phyloP scores from a whole-genome alignment of 2,888 invertebrate genomes.

The Priocnemis perturbator region DNA sequence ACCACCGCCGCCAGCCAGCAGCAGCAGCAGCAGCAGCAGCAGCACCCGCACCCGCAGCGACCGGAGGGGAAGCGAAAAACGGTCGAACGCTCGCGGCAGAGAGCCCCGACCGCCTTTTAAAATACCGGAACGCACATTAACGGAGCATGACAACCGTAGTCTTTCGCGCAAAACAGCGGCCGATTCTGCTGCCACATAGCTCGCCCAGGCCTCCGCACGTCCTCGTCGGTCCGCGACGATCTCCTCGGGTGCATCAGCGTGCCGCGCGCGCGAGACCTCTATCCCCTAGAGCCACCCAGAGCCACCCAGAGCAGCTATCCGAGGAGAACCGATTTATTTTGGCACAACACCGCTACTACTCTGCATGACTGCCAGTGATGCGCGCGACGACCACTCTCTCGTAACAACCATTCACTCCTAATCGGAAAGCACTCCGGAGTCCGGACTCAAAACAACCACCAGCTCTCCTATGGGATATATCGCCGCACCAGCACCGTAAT shows the following conservation, averaged over 20 bases:
- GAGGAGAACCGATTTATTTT: conserved; percentile 50
- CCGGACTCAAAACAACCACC: no score
- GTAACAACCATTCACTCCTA: conserved; percentile 50
- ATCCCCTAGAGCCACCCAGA: no score
- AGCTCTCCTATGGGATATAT: no score
- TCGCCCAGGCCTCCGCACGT: conserved; percentile 22
- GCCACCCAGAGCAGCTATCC: background rate
- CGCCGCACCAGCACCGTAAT: background rate
- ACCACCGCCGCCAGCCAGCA: no score
- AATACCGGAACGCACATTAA: conserved; percentile 43
- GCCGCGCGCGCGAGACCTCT: conserved; percentile 10
- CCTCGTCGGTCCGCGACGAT: conserved; percentile 20
- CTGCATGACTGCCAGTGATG: conserved; percentile 48
- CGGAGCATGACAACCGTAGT: conserved; percentile 47
- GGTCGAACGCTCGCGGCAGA: background rate
- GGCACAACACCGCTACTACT: conserved; percentile 46
- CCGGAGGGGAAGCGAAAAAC: no score
- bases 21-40: no score
- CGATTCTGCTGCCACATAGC: conserved; percentile 49
- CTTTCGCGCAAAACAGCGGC: conserved; percentile 41
- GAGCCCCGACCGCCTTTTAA: conserved; percentile 41
- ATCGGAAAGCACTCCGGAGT: no score
- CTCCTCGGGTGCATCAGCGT: conserved; percentile 36
- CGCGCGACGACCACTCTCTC: conserved; percentile 54
- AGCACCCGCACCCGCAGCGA: no score